Percentiles rank a stretch among this genome's conserved stretches.
These are phyloP conservation scores for Oreochromis mossambicus DNA, from an alignment of 2,797 vertebrate species.

Conservation along the genomic window DNA sequence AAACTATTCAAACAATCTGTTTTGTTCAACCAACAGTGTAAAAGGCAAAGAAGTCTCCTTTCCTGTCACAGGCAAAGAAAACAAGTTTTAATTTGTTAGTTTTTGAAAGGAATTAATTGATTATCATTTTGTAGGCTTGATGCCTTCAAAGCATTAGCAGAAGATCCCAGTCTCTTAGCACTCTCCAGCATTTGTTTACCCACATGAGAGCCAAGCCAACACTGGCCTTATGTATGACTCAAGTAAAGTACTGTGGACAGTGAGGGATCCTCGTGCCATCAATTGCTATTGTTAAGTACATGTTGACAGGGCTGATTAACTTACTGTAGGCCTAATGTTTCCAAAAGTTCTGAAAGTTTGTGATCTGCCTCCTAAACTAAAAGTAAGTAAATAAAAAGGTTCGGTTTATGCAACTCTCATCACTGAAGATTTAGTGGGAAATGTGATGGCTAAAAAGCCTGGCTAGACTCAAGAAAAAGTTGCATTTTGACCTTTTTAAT, in stretches of 20 bases:
- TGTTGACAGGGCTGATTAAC: neutral
- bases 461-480: neutral
- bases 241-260: neutral
- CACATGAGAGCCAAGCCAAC: neutral
- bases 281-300: neutral
- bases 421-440: rapidly evolving
- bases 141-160: neutral
- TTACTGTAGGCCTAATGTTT: neutral
- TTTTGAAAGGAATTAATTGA: neutral
- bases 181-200: neutral
- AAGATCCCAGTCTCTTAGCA: neutral
- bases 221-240: rapidly evolving
- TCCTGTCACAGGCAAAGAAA: neutral
- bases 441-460: neutral
- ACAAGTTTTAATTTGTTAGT: neutral
- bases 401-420: neutral
- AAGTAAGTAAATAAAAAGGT: neutral
- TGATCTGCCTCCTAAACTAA: neutral
- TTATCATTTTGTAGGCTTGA: neutral
- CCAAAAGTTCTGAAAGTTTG: neutral
- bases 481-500: neutral
- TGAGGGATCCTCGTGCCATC: neutral
- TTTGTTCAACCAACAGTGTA: neutral
- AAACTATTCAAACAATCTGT: neutral
- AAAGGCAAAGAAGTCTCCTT: neutral